Percentiles rank a stretch among this genome's conserved stretches.
Conservation (phyloP, 2,888 invertebrate genomes). For the Andrena praecox region DNA sequence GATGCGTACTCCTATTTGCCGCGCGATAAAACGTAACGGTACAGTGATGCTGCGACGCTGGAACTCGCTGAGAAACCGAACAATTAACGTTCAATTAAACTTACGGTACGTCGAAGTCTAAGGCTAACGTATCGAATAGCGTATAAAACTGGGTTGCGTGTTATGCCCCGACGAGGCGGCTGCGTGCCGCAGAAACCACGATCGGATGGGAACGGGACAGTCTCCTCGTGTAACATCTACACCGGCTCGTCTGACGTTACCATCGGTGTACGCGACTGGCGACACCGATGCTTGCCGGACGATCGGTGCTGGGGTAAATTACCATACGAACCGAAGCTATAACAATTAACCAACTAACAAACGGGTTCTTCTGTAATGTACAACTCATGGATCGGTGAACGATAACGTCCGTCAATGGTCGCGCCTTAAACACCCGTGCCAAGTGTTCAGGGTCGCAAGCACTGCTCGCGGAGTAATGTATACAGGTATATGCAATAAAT, state of each 20-base stretch:
- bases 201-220: conserved; percentile 22
- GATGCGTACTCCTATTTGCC: conserved; percentile 24
- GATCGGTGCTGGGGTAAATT: conserved; percentile 31
- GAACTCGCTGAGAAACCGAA: conserved; percentile 42
- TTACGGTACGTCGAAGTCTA: conserved; percentile 30
- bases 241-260: conserved; percentile 29
- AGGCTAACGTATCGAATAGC: conserved; percentile 15
- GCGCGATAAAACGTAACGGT: conserved; percentile 40
- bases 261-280: conserved; percentile 6
- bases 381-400: conserved; percentile 18
- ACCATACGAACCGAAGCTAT: conserved; percentile 32
- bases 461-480: conserved; percentile 14
- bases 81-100: conserved; percentile 37
- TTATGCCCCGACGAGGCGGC: conserved; percentile 36
- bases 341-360: conserved; percentile 53
- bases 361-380: conserved; percentile 31
- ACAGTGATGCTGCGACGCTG: conserved; percentile 38
- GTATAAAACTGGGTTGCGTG: conserved; percentile 39
- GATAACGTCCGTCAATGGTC: conserved; percentile 18
- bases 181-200: conserved; percentile 25
- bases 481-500: conserved; percentile 49
- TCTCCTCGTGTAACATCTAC: conserved; percentile 29
- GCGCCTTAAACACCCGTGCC: neutral
- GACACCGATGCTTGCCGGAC: conserved; percentile 11
- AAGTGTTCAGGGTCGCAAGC: conserved; percentile 9